Evolutionary conservation across 2,888 invertebrate species (phyloP).

Genomic region (Euzophera pinguis): DNA sequence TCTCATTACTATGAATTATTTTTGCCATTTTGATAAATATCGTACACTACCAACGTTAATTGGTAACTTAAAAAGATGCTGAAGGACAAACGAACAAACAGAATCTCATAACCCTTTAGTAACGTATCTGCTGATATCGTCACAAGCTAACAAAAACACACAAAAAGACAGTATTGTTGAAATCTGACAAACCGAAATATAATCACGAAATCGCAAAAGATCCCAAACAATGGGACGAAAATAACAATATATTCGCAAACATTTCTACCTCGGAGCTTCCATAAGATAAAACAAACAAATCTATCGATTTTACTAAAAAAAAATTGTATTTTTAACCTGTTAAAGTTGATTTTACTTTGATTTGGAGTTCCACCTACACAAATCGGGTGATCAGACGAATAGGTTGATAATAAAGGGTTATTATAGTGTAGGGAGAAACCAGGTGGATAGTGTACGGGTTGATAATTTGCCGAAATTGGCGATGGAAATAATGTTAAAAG

Average conservation of each 20-base stretch:
- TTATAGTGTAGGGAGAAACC: constrained; percentile 27
- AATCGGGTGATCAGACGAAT: constrained; percentile 20
- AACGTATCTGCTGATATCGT: not conserved
- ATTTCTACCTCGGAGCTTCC: constrained; percentile 26
- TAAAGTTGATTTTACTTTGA: not conserved
- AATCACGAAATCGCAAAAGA: constrained; percentile 48
- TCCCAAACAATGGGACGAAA: constrained; percentile 40
- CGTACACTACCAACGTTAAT: no score
- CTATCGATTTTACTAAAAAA: not conserved
- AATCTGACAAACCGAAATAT: constrained; percentile 52
- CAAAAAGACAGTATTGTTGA: constrained; percentile 37
- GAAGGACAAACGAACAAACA: not conserved
- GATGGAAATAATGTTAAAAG: not conserved
- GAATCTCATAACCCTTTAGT: not conserved
- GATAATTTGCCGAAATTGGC: constrained; percentile 3
- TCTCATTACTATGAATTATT: no score
- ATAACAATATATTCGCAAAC: constrained; percentile 51
- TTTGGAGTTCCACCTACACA: constrained; percentile 30
- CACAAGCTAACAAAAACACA: constrained; percentile 7
- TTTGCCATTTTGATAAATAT: no score
- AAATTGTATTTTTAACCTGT: not conserved
- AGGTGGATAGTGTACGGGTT: constrained; percentile 2
- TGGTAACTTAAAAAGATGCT: not conserved
- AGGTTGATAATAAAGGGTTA: constrained; percentile 41
- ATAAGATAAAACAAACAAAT: constrained; percentile 2